Conservation (phyloP, 2,797 vertebrate genomes). For the Esox lucius region DNA sequence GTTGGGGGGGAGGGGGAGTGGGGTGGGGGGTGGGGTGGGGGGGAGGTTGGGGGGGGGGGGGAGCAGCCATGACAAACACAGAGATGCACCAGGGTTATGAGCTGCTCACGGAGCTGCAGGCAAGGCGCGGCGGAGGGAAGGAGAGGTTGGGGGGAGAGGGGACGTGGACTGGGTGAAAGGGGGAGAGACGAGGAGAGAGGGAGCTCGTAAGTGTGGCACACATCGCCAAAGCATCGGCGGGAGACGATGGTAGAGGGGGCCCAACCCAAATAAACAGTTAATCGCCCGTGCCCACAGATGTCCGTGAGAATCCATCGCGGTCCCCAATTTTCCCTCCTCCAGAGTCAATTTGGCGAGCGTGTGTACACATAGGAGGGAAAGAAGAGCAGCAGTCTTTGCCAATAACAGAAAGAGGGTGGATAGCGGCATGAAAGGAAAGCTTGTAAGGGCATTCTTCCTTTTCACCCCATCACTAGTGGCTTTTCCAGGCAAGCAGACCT, state of each 20-base stretch:
- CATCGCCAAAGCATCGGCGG: conserved; percentile 23
- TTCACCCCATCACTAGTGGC: not conserved
- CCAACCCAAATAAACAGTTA: conserved; percentile 27
- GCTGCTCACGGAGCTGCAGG: conserved; percentile 1
- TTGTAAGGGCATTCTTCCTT: conserved; percentile 12
- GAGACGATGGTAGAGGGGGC: conserved; percentile 9
- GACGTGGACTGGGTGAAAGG: not conserved
- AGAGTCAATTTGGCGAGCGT: conserved; percentile 21
- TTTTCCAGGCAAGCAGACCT: conserved; percentile 6
- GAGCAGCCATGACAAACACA: conserved; percentile 1
- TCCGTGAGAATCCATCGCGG: conserved; percentile 25
- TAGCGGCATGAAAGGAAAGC: not conserved
- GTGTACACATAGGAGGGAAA: conserved; percentile 7
- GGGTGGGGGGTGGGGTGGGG: not conserved
- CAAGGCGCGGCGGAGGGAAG: not conserved
- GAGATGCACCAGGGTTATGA: conserved; percentile 1
- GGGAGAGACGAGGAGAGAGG: not conserved
- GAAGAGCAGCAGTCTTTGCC: not conserved
- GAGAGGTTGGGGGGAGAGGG: not conserved
- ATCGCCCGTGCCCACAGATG: conserved; percentile 21
- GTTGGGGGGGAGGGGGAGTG: not conserved
- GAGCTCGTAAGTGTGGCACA: conserved; percentile 24
- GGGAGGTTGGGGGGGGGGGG: not conserved
- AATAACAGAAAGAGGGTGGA: conserved; percentile 11
- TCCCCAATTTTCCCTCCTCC: conserved; percentile 3